Base-by-base conservation (phyloP, 1,140 invertebrate species). In the Latrodectus geometricus region DNA sequence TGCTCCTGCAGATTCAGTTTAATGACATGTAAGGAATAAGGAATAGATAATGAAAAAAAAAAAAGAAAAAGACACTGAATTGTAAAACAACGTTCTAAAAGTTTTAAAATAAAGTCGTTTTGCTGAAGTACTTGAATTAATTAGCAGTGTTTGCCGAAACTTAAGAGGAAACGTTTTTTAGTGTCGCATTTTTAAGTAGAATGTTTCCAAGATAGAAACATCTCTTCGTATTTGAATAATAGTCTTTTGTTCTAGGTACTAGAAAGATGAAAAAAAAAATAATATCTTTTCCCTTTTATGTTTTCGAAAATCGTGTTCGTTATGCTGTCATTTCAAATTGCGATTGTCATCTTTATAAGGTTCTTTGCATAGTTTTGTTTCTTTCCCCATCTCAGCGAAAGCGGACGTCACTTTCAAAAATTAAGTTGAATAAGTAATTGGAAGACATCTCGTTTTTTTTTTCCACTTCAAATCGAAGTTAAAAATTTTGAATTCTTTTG, bases 81-180 rank as follows among this genome's bases (percentile, higher is more conserved):
- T 78, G 56, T 76, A 78, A 78, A 78, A 66, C 75, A 65, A 78
- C 56, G 75, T 65, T 14, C 54, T 35, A 3, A 48, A 78, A 78
- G 21, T 78, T 66, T 66, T 35, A 56, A 78, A 78, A 78, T 78
- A 14, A 78, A 78, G 56, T 78, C 54, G 54, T 20, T 56, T 78
- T 66, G 4, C 56, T 78, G 35, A 52, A 78, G 75, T 52, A 49
- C 56, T 78, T 78, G 75, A 78, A 78, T 78, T 78, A 78, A 78
- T 78, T 66, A 66, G 61, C 56, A 66, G 21, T 49, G 23, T 66
- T 78, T 66, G 75, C 35, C 12, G 61, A 35, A 20, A 66, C 56
- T 66, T 78, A 78, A 65, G 35, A n/a, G 15, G 54, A 65, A 78
- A 49, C 21, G 54, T 78, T 66, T 78, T 66, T 12, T n/a, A 17